Evolutionary conservation across 2,888 invertebrate species (phyloP), one percentile per base, ranked within the genome.

Genomic region (Pristionchus mayeri): DNA sequence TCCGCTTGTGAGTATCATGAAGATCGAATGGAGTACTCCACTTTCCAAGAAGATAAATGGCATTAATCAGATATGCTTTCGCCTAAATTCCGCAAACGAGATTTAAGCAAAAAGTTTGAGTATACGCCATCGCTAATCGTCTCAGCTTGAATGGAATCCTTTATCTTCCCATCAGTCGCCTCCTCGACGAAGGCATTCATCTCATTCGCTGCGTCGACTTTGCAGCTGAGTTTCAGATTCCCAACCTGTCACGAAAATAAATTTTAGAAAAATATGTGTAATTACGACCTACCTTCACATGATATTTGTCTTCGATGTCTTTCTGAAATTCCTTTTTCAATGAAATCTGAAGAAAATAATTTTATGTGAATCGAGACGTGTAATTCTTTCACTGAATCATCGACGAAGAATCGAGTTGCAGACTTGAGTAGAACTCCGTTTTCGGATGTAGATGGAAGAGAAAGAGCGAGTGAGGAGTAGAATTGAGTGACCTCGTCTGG

Each of bases 121-220:
- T 44, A 44, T 44, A 94, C 88, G 16, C 90, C 63, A 67, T 87
- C 86, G 3, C 86, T 87, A 71, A 91, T 79, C 11, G 85, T 87
- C 21, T 94, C 94, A 1, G 95, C 24, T 2, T 94, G 93, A 80
- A 98, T 93, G 1, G 98, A 94, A 90, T 97, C 94, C 89, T 95
- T 95, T 85, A 98, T 97, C 93, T 95, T 96, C 16, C 95, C 93
- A 83, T 96, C 95, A 0, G 98, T 98, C 91, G 96, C 95, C 7
- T 94, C 93, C 91, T 95, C 95, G 60, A 96, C 96, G 96, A 97
- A 97, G 54, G 93, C 90, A 92, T 98, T 98, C 79, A 98, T 97
- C 0, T 92, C 93, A 6, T 93, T 71, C 2, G 71, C 71, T 0
- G 71, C 71, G 13, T 71, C 71, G 11, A 16, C 11, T n/a, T 71